Conservation (phyloP, 2,113 vertebrate species). For the Crotalus horridus region DNA sequence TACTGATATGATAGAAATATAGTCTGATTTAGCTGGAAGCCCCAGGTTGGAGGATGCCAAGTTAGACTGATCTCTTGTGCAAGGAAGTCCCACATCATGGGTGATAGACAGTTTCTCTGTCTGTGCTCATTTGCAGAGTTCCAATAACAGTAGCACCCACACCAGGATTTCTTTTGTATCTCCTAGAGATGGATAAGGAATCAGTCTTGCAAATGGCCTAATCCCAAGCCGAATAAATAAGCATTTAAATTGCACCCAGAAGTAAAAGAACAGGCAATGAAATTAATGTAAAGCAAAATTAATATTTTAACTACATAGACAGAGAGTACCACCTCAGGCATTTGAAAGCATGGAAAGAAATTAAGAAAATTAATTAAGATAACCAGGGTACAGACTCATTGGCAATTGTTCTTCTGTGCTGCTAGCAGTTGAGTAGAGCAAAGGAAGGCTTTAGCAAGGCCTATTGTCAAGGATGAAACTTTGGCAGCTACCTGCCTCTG, state of each 20-base stretch:
- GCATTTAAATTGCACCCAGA: neutral
- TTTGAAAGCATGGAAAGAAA: neutral
- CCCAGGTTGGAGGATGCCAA: neutral
- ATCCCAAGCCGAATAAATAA: neutral
- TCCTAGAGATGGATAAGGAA: neutral
- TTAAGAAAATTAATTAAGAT: neutral
- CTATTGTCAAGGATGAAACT: neutral
- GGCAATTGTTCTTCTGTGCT: neutral
- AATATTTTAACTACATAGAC: neutral
- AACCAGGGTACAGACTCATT: neutral
- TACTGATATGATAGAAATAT: neutral
- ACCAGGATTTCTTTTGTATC: neutral
- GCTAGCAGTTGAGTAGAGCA: neutral
- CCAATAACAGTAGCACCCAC: neutral
- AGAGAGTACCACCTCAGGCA: neutral
- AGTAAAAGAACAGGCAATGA: neutral
- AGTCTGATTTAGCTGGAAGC: neutral
- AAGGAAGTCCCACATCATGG: neutral
- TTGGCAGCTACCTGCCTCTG: no score
- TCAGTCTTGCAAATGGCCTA: neutral
- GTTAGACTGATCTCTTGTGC: neutral
- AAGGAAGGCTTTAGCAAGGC: neutral
- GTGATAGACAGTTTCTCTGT: neutral
- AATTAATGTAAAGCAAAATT: neutral
- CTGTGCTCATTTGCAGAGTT: neutral